Base-by-base conservation (phyloP, 1,140 invertebrate species). In the Mylabris phalerata region DNA sequence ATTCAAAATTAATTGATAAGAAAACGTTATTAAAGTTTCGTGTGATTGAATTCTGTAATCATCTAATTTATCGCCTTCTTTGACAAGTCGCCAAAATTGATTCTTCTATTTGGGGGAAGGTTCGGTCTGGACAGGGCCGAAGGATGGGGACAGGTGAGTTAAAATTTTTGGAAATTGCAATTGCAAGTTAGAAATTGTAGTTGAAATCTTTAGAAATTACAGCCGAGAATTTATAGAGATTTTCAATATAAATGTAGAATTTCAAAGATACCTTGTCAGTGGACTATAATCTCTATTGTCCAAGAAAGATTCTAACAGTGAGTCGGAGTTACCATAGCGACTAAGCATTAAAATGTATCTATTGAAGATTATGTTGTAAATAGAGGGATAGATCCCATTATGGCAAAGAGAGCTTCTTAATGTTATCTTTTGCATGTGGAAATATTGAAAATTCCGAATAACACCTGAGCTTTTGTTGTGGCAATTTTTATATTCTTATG, bases 111-210 rank as follows among this genome's bases (percentile, higher is more conserved):
- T 73, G 72, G 72, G 67, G 63, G n/a, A 73, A 73, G 57, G 58
- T 72, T 19, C 66, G 72, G 61, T 68, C 72, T 56, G 65, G 64
- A 43, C 66, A 69, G 51, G 71, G 71, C 59, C 72, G 72, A 44
- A 73, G 72, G 57, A 73, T 73, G 72, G 72, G 72, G 43, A 73
- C 72, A 63, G 72, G 72, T 73, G 63, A 66, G 59, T 59, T 19
- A 13, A 32, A 45, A 9, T 50, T 51, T 49, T 50, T 10, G 39
- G 10, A 40, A 40, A 7, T 40, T 40, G 6, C 2, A 40, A 40
- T 40, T 13, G 13, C 13, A 13, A 13, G 13, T 48, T 10, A 2
- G 1, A 40, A 40, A 1, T 40, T 40, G 6, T 2, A 40, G 2
- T 40, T 40, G 6, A 40, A 40, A 10, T 40, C 39, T 40, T 7